Evolutionary conservation across 2,888 invertebrate genomes (phyloP).

Genomic region (Xylocampa areola): DNA sequence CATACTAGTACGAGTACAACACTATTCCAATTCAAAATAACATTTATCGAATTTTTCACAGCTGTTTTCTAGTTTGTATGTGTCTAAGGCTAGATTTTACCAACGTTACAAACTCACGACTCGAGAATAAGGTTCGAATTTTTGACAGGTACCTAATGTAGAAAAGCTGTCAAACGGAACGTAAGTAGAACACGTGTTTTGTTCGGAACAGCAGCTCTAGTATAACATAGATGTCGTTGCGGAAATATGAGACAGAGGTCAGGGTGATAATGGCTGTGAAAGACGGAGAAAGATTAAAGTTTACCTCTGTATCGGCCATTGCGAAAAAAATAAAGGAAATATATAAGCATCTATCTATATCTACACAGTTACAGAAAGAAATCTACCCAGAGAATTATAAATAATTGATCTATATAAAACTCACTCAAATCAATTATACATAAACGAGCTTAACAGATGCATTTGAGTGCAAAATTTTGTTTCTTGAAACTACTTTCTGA

Average conservation of each 20-base stretch:
- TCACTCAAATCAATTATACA: background rate
- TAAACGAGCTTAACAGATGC: background rate
- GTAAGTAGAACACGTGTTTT: conserved; percentile 10
- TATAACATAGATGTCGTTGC: conserved; percentile 24
- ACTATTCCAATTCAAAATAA: no score
- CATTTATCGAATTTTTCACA: no score
- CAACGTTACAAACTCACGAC: no score
- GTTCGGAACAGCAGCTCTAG: conserved; percentile 11
- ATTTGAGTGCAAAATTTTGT: no score
- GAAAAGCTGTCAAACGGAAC: no score
- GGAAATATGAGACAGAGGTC: conserved; percentile 68
- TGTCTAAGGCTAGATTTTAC: no score
- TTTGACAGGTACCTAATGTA: no score
- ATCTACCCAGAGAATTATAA: conserved; percentile 21
- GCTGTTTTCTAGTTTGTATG: no score
- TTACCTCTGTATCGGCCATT: conserved; percentile 88
- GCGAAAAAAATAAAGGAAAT: conserved; percentile 77
- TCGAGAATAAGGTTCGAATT: no score
- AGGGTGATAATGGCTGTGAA: conserved; percentile 74
- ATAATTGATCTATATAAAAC: no score
- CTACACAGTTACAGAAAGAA: conserved; percentile 31
- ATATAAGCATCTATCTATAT: conserved; percentile 64
- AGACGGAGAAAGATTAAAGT: conserved; percentile 63
- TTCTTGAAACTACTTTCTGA: no score
- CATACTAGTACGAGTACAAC: no score